Evolutionary conservation across 2,113 vertebrate species (phyloP), one percentile per base, ranked within the genome.

Genomic region (Syngnathus scovelli): DNA sequence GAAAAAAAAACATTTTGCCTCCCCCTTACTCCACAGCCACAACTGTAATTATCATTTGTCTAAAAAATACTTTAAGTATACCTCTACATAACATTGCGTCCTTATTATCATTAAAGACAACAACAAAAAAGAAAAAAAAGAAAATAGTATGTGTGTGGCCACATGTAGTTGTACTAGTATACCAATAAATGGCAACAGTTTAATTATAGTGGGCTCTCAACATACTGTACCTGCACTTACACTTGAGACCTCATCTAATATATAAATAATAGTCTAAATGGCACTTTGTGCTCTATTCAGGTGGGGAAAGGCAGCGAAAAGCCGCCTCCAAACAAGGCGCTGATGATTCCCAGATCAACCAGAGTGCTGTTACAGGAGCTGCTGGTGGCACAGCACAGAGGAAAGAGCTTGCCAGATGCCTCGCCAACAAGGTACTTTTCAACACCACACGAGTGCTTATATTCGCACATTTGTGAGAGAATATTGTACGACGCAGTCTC

Each of bases 371-470:
- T 70, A 72, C 90, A 41, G 88, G 84, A 46, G 27, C 82, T 71
- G 70, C 91, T 2, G 94, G 96, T 23, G 72, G 78, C 75, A 89
- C 86, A 64, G 88, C 79, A n/a, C 86, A 85, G 0, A 72, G 83
- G 67, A 93, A 92, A 21, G 94, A 95, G 66, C 81, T 94, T 1
- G 91, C 92, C 79, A 95, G 92, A 77, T 87, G 84, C 63, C 91
- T 99, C 0, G 95, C 96, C 48, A 90, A 93, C 48, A 96, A 94
- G 95, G 97, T 98, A 91, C 78, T 51, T 23, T 7, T 62, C 56
- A 67, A 48, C 66, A 60, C 69, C 41, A 65, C 41, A 52, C 41
- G 52, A 38, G 52, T 39, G 27, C 60, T 74, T 74, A 54, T 33
- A 69, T 61, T 39, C 18, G 36, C 68, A 21, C 21, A 5, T 21